Evolutionary conservation across 2,888 invertebrate species (phyloP), one percentile per base, ranked within the genome.

Genomic region (Drosophila planitibia): DNA sequence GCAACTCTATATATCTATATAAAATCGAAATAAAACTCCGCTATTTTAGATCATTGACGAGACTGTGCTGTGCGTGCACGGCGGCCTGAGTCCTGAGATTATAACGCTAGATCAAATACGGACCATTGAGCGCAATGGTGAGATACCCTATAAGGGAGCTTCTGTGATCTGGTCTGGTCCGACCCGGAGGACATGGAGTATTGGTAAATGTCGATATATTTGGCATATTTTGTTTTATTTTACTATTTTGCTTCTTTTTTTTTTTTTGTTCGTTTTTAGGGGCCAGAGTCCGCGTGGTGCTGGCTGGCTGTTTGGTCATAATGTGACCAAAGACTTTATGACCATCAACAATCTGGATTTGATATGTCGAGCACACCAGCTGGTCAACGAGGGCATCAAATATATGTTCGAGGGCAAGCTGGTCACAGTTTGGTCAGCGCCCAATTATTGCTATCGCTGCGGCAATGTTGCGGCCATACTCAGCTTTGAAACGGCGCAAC

Each of bases 391-490:
- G 96, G 99, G 99, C 96, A 94, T 96, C 94, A 99, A 98, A 94
- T 99, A 98, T 93, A 98, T 99, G 98, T 99, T 99, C 94, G 97
- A 99, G 91, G 97, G 98, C 89, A 97, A 97, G 93, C 94, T 99
- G 86, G 99, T 99, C 41, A 99, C 99, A 0, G 98, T 99, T 3
- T 99, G 99, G 98, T 99, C 99, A 22, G 99, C 99, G 7, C 99
- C 99, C 6, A 99, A 99, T 94, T 99, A 99, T 94, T 99, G 99
- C 94, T 99, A 99, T 93, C 96, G 99, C 22, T 99, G 99, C 93
- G 99, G 99, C 55, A 99, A 99, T 93, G 96, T 99, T 65, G 99
- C 99, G 6, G 98, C 99, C 60, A 99, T 99, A 90, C 94, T 99
- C 92, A 97, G 97, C 93, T 98, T 99, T 93, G 95, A 96, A 73